Base-by-base conservation (phyloP, 2,113 vertebrate species). In the Micromys minutus region DNA sequence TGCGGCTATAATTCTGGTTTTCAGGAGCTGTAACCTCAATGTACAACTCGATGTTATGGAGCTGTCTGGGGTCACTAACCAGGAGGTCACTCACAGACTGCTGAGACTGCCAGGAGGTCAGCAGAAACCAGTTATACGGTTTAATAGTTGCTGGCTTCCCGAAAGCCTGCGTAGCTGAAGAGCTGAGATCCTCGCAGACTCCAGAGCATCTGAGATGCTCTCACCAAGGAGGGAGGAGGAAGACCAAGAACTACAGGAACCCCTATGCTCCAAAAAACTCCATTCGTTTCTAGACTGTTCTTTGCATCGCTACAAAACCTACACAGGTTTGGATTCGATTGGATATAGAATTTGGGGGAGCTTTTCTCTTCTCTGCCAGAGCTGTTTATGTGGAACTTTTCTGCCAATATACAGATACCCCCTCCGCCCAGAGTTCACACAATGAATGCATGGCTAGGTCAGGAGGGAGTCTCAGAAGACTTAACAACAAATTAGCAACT, bases 71-170 rank as follows among this genome's bases (percentile, higher is more conserved):
- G 72, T 83, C 96, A 94, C 97, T 98, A 97, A 98, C 97, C 97
- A 98, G 95, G 95, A 96, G 93, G 97, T 97, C 97, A 97, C 97
- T 98, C 97, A 97, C 67, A 96, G 96, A 97, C 97, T 94, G 95
- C 96, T 97, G 98, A 97, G 97, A 95, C 69, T 79, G 50, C 87
- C 72, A 96, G 97, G 97, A 80, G 95, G 93, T 79, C 97, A 97
- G 93, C 22, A 93, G 95, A 97, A 97, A 94, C 96, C 95, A 97
- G 97, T 94, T 91, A 87, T 71, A 84, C 94, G 96, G 94, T 94
- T 95, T 96, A 65, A 71, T 42, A 79, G 77, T 75, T 95, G 92
- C 91, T n/a, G 69, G 36, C n/a, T 75, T 93, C 61, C 76, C 31
- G 63, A 88, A 87, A 69, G 63, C 67, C 87, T 87, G 75, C 47